These are phyloP conservation scores for Mesopsocus fuscifrons DNA, from an alignment of 2,888 invertebrate genomes.

Conservation along the genomic window DNA sequence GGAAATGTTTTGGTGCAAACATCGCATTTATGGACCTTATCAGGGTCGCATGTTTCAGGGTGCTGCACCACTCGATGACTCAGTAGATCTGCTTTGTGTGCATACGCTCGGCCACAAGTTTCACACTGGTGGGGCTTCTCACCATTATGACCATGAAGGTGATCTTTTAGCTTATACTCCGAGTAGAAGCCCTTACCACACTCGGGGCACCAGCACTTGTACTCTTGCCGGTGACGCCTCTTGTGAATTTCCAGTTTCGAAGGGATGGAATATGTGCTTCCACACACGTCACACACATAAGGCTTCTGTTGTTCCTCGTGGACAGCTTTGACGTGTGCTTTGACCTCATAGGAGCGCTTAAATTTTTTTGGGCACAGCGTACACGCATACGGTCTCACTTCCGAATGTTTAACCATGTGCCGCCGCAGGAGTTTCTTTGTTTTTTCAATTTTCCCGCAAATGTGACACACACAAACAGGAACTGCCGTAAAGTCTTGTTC, in stretches of 20 bases:
- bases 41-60: conserved; percentile 20
- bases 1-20: conserved; percentile 13
- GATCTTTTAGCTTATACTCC: conserved; percentile 13
- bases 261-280: conserved; percentile 12
- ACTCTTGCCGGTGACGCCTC: conserved; percentile 17
- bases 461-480: conserved; percentile 4
- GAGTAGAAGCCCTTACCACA: conserved; percentile 16
- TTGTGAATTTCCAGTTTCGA: conserved; percentile 16
- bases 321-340: conserved; percentile 22
- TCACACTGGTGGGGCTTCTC: conserved; percentile 23
- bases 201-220: conserved; percentile 12
- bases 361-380: background rate
- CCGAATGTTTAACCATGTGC: conserved; percentile 11
- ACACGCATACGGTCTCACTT: conserved; percentile 6
- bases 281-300: conserved; percentile 15
- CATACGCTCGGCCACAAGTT: conserved; percentile 23
- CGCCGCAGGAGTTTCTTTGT: conserved; percentile 6
- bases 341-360: conserved; percentile 4
- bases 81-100: conserved; percentile 20
- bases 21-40: conserved; percentile 20
- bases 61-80: conserved; percentile 25
- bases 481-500: too few relatives aligned
- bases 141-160: conserved; percentile 13
- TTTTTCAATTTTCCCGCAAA: conserved; percentile 6
- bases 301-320: conserved; percentile 16